Conservation (phyloP, 2,113 vertebrate species). For the Actinemys pallida region DNA sequence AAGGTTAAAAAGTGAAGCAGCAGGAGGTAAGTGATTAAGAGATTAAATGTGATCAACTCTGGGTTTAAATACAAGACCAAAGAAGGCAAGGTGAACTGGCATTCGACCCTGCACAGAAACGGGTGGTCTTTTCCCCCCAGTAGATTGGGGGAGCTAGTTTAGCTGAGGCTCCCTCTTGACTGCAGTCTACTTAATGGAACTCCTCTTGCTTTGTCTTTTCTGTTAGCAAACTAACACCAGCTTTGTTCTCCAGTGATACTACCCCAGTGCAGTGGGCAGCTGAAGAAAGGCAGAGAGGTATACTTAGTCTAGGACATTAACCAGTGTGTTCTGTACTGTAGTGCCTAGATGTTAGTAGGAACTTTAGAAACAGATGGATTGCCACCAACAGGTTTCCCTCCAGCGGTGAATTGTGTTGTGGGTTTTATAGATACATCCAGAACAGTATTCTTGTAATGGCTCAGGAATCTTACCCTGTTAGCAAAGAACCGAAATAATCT, state of each 20-base stretch:
- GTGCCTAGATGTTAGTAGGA: background rate
- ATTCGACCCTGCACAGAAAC: background rate
- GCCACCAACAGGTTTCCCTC: background rate
- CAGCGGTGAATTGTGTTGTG: background rate
- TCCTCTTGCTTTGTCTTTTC: background rate
- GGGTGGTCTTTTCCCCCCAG: rapidly evolving
- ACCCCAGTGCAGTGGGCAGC: background rate
- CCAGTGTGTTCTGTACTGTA: rapidly evolving
- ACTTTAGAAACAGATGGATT: background rate
- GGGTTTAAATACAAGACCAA: background rate
- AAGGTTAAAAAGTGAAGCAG: constrained; percentile 51
- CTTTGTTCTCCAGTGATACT: rapidly evolving
- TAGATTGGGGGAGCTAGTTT: background rate
- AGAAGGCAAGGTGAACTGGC: rapidly evolving
- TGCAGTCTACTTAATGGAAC: background rate
- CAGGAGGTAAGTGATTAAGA: constrained; percentile 47
- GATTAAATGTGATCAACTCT: background rate
- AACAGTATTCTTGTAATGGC: background rate
- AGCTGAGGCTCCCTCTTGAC: background rate
- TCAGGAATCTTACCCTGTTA: background rate
- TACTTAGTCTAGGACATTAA: background rate
- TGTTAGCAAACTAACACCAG: background rate
- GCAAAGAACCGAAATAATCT: background rate
- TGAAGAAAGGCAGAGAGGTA: background rate
- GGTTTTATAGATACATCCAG: background rate